Evolutionary conservation across 2,113 vertebrate genomes (phyloP).

Genomic region (Zootoca vivipara): DNA sequence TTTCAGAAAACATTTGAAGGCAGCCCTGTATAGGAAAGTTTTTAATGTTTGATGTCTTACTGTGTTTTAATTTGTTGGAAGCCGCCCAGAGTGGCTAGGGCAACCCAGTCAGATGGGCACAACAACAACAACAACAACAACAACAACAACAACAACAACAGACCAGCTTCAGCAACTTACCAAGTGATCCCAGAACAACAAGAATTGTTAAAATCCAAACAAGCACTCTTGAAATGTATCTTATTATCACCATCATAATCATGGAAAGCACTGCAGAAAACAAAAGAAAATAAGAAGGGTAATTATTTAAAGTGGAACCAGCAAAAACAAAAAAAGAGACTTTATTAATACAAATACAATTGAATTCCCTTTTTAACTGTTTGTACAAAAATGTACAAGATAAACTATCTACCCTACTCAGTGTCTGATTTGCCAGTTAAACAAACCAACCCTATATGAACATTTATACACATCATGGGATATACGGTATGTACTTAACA

Average conservation of each 20-base stretch:
- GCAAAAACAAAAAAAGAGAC: slow-evolving; percentile 11
- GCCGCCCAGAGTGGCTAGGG: too few species aligned
- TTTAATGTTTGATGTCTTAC: too few species aligned
- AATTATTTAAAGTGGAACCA: slow-evolving; percentile 54
- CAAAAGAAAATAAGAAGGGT: slow-evolving; percentile 56
- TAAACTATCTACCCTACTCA: slow-evolving; percentile 39
- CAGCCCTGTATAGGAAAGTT: too few species aligned
- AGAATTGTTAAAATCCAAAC: slow-evolving; percentile 96
- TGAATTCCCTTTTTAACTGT: slow-evolving; percentile 17
- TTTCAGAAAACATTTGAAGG: too few species aligned
- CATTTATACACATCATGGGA: slow-evolving; percentile 41
- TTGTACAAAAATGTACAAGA: slow-evolving; percentile 28
- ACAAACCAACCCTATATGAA: slow-evolving; percentile 33
- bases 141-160: too few species aligned
- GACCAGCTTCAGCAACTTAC: slow-evolving; percentile 77
- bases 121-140: too few species aligned
- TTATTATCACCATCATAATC: slow-evolving; percentile 96
- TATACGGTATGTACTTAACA: slow-evolving; percentile 57
- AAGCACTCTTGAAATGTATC: slow-evolving; percentile 95
- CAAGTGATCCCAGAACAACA: slow-evolving; percentile 91
- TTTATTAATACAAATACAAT: slow-evolving; percentile 9
- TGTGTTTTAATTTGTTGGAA: too few species aligned
- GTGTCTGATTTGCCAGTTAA: slow-evolving; percentile 48
- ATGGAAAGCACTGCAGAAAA: slow-evolving; percentile 90
- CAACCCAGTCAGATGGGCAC: too few species aligned